These are phyloP conservation scores for Synergus gifuensis DNA, from an alignment of 2,888 invertebrate species.

Conservation along the genomic window DNA sequence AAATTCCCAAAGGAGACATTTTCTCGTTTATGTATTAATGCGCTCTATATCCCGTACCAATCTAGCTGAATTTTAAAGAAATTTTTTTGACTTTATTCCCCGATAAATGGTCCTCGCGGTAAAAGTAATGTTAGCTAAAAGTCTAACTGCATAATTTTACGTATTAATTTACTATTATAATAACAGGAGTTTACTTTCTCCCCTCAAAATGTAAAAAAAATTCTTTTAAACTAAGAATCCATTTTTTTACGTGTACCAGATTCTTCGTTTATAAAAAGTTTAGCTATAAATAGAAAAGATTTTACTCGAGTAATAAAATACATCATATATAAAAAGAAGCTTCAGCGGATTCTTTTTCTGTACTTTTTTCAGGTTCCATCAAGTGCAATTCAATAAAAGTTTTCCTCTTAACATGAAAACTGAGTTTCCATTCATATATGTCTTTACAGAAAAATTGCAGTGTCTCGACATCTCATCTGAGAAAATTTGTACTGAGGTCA, in stretches of 20 bases:
- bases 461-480: background rate
- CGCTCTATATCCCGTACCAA: background rate
- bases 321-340: background rate
- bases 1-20: background rate
- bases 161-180: too few species aligned
- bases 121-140: background rate
- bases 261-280: too few species aligned
- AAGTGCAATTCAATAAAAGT: background rate
- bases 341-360: background rate
- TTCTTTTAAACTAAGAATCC: too few species aligned
- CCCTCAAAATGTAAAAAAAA: too few species aligned
- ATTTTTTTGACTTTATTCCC: background rate
- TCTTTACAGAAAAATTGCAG: background rate
- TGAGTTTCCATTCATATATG: too few species aligned
- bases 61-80: background rate
- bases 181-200: too few species aligned
- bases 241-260: too few species aligned
- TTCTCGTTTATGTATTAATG: background rate
- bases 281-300: too few species aligned
- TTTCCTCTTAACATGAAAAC: background rate
- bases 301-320: background rate
- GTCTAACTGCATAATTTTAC: background rate
- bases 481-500: background rate
- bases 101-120: background rate
- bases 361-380: background rate